These are phyloP conservation scores for Brachypodius melanocephalos DNA, from an alignment of 2,113 vertebrate species.

Conservation along the genomic window DNA sequence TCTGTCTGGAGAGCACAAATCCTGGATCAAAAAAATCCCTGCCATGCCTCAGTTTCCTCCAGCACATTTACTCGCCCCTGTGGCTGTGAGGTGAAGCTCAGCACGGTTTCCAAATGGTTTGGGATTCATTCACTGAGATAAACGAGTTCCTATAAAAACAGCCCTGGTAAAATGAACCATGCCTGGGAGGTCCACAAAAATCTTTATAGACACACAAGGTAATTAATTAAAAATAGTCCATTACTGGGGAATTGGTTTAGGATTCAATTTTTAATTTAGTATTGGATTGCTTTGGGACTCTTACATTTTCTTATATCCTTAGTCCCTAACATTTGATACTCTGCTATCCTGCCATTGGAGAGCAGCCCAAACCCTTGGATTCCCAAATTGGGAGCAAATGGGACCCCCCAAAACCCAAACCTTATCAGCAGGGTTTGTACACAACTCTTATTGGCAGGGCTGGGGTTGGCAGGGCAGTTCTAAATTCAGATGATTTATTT, in stretches of 20 bases:
- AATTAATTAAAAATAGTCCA: not conserved
- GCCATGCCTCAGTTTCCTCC: not conserved
- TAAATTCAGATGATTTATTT: not conserved
- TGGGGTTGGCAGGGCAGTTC: not conserved
- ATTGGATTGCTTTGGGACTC: not conserved
- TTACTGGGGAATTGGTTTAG: not conserved
- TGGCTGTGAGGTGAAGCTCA: not conserved
- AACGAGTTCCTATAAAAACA: not conserved
- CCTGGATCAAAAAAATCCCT: not conserved
- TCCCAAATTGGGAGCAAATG: not conserved
- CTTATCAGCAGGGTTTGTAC: not conserved
- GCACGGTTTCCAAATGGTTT: not conserved
- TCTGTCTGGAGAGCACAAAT: not conserved
- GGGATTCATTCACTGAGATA: not conserved
- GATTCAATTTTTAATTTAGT: not conserved
- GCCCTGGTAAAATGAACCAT: not conserved
- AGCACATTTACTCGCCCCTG: rapidly evolving
- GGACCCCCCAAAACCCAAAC: not conserved
- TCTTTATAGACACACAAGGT: not conserved
- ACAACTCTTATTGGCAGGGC: not conserved
- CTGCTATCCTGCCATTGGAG: not conserved
- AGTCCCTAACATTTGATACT: not conserved
- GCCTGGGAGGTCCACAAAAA: not conserved
- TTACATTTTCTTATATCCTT: not conserved
- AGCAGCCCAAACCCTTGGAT: not conserved